Evolutionary conservation across 2,113 vertebrate genomes (phyloP).

Genomic region (Regulus satrapa): DNA sequence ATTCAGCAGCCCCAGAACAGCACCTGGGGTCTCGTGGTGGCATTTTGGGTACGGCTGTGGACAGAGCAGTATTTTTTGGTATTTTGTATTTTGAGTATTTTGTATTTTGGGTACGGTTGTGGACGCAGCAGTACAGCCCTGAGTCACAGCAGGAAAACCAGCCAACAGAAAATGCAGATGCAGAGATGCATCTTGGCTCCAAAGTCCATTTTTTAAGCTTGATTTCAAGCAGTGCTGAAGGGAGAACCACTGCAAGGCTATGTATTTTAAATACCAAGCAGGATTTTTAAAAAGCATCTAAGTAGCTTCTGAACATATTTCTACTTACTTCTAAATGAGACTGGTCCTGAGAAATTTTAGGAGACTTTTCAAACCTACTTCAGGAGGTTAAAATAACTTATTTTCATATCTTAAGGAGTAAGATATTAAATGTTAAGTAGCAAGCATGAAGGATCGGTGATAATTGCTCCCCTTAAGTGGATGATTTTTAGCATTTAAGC

Average conservation of each 20-base stretch:
- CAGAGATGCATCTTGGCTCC: neutral
- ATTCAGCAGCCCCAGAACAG: neutral
- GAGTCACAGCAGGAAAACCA: neutral
- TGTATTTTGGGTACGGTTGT: neutral
- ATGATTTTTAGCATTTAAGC: neutral
- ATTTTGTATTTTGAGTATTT: too few relatives aligned
- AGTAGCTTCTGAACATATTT: neutral
- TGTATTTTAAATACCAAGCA: neutral
- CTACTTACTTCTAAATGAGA: neutral
- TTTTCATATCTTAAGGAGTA: neutral
- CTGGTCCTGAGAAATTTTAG: neutral
- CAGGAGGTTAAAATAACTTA: neutral
- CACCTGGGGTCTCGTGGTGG: neutral
- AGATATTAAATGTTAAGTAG: neutral
- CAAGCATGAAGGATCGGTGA: neutral
- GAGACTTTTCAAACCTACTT: neutral
- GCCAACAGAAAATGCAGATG: neutral
- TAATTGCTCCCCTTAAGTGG: neutral
- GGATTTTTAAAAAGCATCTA: neutral
- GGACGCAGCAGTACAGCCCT: neutral
- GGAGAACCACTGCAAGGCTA: neutral
- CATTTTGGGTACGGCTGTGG: neutral
- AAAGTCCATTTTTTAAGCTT: neutral
- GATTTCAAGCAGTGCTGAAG: neutral
- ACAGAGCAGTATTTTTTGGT: neutral